Base-by-base conservation (phyloP, 2,797 vertebrate genomes). In the Platyrinchus mystaceus region DNA sequence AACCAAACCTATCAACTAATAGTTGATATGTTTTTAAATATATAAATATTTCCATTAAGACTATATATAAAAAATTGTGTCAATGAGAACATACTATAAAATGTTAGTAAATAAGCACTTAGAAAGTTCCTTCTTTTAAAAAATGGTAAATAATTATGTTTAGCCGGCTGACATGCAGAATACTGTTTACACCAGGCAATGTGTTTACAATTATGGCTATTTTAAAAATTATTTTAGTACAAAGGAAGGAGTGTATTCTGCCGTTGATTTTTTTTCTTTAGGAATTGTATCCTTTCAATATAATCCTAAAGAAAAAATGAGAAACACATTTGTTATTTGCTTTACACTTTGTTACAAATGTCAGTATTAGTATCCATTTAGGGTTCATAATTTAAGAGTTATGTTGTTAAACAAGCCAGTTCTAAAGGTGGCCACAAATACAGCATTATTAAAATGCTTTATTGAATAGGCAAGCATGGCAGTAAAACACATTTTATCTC, bases 21-120 rank as follows among this genome's bases (percentile, higher is more conserved):
- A 75, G 82, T 63, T 74, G 89, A 94, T 96, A 92, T 60, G 94
- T 97, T 97, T 98, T 97, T 79, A 96, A 96, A 95, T 93, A 81
- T 56, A 90, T 95, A 84, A 84, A 62, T 97, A 92, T 97, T 97
- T 97, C 97, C 97, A 93, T 49, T 82, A 90, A 37, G 78, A 82
- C 39, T 75, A 80, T 63, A 44, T 79, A 89, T 85, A 76, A 82
- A 90, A 52, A 59, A 32, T 47, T 60, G 32, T 69, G 69, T 85
- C 89, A 95, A 47, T 80, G 70, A 89, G 64, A 93, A 37, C 60
- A 53, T 68, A 19, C 32, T 89, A 85, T 62, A 71, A 73, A 46
- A 86, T 37, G 41, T 75, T 62, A 79, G 34, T 34, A 84, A 87
- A 53, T 58, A 63, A 74, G 43, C 63, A n/a, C 60, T 73, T 69